Evolutionary conservation across 2,888 invertebrate species (phyloP).

Genomic region (Rhogogaster chlorosoma): DNA sequence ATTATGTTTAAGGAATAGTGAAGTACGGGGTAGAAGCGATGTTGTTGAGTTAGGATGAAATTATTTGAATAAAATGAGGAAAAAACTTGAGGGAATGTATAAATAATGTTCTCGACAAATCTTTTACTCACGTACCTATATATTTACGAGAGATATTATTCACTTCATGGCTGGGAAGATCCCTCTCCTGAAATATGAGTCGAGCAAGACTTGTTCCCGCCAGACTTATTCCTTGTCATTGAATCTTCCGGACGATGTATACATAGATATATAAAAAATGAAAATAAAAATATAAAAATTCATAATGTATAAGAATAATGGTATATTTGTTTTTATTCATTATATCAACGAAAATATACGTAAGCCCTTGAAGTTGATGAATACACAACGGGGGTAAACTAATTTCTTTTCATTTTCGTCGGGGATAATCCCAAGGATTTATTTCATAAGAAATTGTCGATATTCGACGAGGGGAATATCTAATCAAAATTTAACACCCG

Average conservation of each 20-base stretch:
- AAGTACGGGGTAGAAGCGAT: background rate
- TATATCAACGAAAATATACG: background rate
- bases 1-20: background rate
- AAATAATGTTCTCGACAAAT: background rate
- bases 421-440: background rate
- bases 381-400: background rate
- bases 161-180: background rate
- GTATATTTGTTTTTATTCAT: background rate
- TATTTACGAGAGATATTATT: background rate
- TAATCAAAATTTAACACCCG: conserved; percentile 1
- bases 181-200: background rate
- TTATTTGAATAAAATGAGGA: background rate
- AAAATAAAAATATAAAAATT: conserved; percentile 9
- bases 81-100: background rate
- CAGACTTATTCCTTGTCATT: background rate
- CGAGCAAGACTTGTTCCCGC: background rate
- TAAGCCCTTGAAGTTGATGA: background rate
- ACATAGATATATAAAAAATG: background rate
- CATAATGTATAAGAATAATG: background rate
- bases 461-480: background rate
- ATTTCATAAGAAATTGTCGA: background rate
- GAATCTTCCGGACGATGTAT: background rate
- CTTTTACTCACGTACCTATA: background rate
- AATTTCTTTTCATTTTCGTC: background rate
- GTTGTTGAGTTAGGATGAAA: background rate